These are phyloP conservation scores for Holacanthella duospinosa DNA, from an alignment of 2,888 invertebrate genomes.

Conservation along the genomic window DNA sequence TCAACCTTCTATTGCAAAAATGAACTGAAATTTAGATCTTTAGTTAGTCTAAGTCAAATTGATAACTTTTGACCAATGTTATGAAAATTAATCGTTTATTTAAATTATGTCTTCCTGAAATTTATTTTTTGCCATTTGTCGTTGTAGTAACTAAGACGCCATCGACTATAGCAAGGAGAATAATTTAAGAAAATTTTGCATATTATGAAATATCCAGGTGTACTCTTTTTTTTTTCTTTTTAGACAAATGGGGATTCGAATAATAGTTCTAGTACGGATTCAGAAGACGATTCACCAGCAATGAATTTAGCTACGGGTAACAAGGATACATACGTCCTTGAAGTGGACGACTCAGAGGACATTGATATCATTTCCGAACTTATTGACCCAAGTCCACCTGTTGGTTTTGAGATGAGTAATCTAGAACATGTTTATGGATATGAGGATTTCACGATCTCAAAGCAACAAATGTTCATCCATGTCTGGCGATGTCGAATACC, in stretches of 20 bases:
- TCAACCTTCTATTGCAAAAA: no score
- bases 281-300: constrained; percentile 50
- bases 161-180: no score
- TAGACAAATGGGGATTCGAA: neutral
- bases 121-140: no score
- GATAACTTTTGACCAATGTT: no score
- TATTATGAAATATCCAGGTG: no score
- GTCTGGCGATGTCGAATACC: constrained; percentile 51
- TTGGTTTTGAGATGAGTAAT: constrained; percentile 67
- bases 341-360: constrained; percentile 74
- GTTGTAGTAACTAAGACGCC: no score
- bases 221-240: neutral
- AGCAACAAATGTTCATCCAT: constrained; percentile 71
- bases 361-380: constrained; percentile 62
- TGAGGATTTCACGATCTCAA: constrained; percentile 55
- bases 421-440: constrained; percentile 65
- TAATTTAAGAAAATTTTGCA: no score
- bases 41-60: no score
- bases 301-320: constrained; percentile 60
- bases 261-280: constrained; percentile 53
- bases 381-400: constrained; percentile 62
- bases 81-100: no score
- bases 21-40: no score
- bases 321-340: constrained; percentile 69
- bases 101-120: no score